Evolutionary conservation across 2,797 vertebrate species (phyloP).

Genomic region (Rhinophrynus dorsalis): DNA sequence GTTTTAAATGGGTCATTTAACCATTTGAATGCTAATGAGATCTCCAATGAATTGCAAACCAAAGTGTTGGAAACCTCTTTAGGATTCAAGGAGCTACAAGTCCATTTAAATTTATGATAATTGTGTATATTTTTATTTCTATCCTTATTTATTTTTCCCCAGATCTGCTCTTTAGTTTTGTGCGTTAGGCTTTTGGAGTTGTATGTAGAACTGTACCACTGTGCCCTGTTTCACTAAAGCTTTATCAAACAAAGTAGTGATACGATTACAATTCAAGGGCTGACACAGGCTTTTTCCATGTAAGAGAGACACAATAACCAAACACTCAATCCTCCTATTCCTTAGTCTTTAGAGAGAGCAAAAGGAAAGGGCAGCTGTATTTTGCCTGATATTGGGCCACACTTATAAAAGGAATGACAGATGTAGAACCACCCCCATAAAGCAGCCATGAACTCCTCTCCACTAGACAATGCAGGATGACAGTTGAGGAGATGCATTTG

Average conservation of each 20-base stretch:
- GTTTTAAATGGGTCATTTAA: no score
- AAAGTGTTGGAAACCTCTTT: no score
- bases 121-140: no score
- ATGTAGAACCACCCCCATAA: conserved; percentile 70
- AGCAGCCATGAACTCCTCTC: conserved; percentile 64
- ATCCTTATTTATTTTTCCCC: no score
- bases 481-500: conserved; percentile 67
- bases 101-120: no score
- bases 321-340: conserved; percentile 58
- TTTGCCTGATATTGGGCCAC: conserved; percentile 65
- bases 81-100: no score
- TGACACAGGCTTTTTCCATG: conserved; percentile 57
- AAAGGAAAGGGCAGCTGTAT: conserved; percentile 73
- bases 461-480: conserved; percentile 72
- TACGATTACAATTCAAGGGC: conserved; percentile 56
- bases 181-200: no score
- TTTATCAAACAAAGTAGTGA: conserved; percentile 38
- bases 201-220: conserved; percentile 1
- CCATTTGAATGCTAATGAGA: no score
- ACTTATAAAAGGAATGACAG: conserved; percentile 72
- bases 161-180: no score
- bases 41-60: no score
- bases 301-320: conserved; percentile 57
- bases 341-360: conserved; percentile 62
- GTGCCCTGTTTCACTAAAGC: background rate